Evolutionary conservation across 2,888 invertebrate genomes (phyloP).

Genomic region (Eubasilissa splendida): DNA sequence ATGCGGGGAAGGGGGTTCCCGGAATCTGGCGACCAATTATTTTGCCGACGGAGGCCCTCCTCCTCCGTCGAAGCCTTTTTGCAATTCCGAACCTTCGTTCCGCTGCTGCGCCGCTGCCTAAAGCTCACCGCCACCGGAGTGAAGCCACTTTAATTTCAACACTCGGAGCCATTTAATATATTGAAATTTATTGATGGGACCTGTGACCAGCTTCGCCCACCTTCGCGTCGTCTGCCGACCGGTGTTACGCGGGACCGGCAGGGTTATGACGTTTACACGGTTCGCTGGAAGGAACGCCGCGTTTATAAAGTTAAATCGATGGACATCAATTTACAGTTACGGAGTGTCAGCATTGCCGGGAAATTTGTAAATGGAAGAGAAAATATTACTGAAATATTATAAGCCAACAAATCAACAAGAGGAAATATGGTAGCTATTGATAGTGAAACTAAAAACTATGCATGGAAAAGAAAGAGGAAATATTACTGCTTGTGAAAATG

Average conservation of each 20-base stretch:
- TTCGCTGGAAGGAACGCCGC: not conserved
- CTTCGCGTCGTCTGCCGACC: slow-evolving; percentile 5
- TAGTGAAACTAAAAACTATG: too few species aligned
- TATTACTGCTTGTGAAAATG: too few species aligned
- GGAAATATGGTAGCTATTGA: too few species aligned
- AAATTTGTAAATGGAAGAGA: too few species aligned
- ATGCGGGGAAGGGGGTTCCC: not conserved
- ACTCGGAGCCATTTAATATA: slow-evolving; percentile 2
- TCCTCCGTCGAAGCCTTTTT: not conserved
- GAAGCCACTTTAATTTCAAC: too few species aligned
- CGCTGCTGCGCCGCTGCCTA: not conserved
- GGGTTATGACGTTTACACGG: not conserved
- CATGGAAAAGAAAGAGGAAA: too few species aligned
- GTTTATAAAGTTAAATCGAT: too few species aligned
- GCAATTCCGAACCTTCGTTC: not conserved
- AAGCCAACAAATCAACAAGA: too few species aligned
- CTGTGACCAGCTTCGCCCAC: slow-evolving; percentile 22
- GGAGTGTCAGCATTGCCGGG: too few species aligned
- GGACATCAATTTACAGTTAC: too few species aligned
- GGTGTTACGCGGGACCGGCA: not conserved
- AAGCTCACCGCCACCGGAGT: not conserved
- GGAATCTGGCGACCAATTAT: slow-evolving; percentile 5
- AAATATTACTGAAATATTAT: too few species aligned
- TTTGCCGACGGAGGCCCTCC: not conserved
- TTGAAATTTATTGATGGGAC: slow-evolving; percentile 22